Percentiles rank a stretch among this genome's conserved stretches.
phyloP scores from a whole-genome alignment of 2,113 vertebrate species.

The Paratilapia polleni region DNA sequence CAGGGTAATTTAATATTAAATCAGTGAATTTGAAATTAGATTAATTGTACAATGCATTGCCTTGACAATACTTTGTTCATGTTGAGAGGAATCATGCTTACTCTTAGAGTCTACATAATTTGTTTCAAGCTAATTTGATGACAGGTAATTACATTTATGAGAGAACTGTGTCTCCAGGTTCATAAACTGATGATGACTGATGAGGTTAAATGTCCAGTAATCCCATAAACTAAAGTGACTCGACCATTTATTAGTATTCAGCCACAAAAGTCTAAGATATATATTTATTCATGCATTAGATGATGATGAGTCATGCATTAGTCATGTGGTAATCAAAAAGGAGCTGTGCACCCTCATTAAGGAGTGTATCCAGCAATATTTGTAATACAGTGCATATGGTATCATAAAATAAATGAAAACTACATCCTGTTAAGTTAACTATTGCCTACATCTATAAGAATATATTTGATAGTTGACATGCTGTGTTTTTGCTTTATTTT shows the following conservation, averaged over 20 bases:
- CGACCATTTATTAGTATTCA: not conserved
- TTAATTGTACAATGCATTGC: not conserved
- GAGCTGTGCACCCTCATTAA: not conserved
- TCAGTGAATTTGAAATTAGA: not conserved
- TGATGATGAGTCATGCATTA: conserved; percentile 17
- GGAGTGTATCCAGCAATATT: not conserved
- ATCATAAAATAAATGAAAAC: no score
- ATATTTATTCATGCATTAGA: not conserved
- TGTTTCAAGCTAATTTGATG: not conserved
- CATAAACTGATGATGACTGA: not conserved
- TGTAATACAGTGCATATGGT: not conserved
- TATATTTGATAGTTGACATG: not conserved
- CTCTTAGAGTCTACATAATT: not conserved
- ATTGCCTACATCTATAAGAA: not conserved
- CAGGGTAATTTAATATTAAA: not conserved
- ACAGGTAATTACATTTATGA: not conserved
- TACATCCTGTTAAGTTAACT: not conserved
- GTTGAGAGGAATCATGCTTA: not conserved
- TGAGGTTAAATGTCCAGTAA: conserved; percentile 5
- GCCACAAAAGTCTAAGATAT: not conserved
- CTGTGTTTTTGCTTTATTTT: not conserved
- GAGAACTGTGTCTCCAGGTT: not conserved
- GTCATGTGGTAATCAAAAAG: not conserved
- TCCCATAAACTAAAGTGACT: not conserved
- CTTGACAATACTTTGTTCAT: not conserved